Evolutionary conservation across 2,113 vertebrate genomes (phyloP).

Genomic region (Oreochromis spilurus): DNA sequence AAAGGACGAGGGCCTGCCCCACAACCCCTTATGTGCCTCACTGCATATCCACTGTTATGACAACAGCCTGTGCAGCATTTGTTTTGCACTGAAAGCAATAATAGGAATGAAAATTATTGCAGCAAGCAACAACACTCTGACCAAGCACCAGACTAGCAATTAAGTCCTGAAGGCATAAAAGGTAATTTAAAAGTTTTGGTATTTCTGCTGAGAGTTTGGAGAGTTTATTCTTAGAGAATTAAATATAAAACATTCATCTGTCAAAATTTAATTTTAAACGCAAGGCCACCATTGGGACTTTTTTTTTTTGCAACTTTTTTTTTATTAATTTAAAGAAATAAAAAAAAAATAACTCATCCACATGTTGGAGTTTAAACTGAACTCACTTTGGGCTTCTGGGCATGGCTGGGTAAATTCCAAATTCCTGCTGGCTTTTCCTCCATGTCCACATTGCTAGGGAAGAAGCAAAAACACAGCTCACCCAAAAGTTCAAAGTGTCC

Average conservation of each 20-base stretch:
- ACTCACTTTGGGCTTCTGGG: slow-evolving; percentile 63
- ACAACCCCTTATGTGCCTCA: slow-evolving; percentile 28
- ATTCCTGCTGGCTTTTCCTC: slow-evolving; percentile 53
- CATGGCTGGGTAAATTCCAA: slow-evolving; percentile 59
- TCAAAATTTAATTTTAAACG: background rate
- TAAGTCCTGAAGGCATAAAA: slow-evolving; percentile 14
- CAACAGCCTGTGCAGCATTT: slow-evolving; percentile 40
- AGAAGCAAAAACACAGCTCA: background rate
- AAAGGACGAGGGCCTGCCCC: slow-evolving; percentile 59
- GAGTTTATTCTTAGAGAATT: background rate
- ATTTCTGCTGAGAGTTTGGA: background rate
- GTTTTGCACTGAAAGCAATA: slow-evolving; percentile 23
- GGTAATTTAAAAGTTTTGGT: slow-evolving; percentile 9
- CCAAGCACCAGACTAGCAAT: background rate
- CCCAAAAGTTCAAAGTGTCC: background rate
- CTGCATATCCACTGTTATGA: slow-evolving; percentile 64
- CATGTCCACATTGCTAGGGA: slow-evolving; percentile 52
- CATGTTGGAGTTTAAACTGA: slow-evolving; percentile 41
- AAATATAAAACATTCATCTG: background rate
- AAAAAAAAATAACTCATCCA: background rate
- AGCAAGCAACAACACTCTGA: background rate
- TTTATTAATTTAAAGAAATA: background rate
- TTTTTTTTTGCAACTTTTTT: background rate
- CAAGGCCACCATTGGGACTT: background rate
- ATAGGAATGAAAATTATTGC: slow-evolving; percentile 37